These are phyloP conservation scores for Thomomys bottae DNA, from an alignment of 2,113 vertebrate genomes.

Conservation along the genomic window DNA sequence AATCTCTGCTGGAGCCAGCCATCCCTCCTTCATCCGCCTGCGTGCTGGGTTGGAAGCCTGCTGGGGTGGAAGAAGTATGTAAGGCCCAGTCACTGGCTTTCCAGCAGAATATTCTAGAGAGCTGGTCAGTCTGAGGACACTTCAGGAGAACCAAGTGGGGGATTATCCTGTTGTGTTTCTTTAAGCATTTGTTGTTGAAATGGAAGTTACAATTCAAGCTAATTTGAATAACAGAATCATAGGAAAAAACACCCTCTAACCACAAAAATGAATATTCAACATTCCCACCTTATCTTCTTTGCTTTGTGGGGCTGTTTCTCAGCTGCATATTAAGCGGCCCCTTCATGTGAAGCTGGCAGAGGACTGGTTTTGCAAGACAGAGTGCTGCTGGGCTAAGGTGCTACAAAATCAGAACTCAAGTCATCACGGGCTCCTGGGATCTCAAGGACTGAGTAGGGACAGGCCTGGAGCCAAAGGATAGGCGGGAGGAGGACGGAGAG, in stretches of 20 bases:
- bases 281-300: conserved; percentile 84
- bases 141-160: conserved; percentile 49
- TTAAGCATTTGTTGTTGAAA: conserved; percentile 83
- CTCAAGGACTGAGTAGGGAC: conserved; percentile 62
- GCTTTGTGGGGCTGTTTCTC: conserved; percentile 82
- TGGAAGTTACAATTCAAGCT: conserved; percentile 79
- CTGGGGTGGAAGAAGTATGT: background rate
- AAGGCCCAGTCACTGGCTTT: background rate
- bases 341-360: conserved; percentile 77
- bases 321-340: conserved; percentile 82
- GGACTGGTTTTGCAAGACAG: conserved; percentile 74
- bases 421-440: conserved; percentile 54
- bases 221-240: conserved; percentile 82
- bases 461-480: conserved; percentile 23
- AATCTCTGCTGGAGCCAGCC: background rate
- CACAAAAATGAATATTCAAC: conserved; percentile 85
- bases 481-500: background rate
- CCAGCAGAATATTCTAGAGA: background rate
- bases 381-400: conserved; percentile 75
- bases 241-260: conserved; percentile 83
- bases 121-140: conserved; percentile 38
- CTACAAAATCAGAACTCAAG: conserved; percentile 75
- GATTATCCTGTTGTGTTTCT: conserved; percentile 79
- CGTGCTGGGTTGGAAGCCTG: background rate
- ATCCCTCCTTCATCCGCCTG: background rate